Percentiles rank a stretch among this genome's conserved stretches.
phyloP scores from a whole-genome alignment of 1,140 invertebrate genomes.

The Habropoda laboriosa region DNA sequence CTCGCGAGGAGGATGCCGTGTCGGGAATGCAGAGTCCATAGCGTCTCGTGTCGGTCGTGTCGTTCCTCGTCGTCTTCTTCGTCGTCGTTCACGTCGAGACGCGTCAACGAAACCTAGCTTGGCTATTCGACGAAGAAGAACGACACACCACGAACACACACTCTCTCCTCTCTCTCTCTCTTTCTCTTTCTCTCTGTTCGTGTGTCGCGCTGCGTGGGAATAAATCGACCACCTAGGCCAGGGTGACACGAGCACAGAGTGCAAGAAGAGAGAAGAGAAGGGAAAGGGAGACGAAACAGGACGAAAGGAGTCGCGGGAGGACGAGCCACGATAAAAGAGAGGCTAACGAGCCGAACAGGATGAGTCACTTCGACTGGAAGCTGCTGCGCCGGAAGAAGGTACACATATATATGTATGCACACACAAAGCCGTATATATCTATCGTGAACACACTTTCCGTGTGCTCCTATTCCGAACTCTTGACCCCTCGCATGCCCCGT shows the following conservation, averaged over 20 bases:
- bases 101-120: slow-evolving; percentile 34
- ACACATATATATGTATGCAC: too few species aligned
- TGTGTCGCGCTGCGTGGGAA: slow-evolving; percentile 47
- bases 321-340: slow-evolving; percentile 54
- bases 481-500: slow-evolving; percentile 35
- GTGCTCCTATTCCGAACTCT: slow-evolving; percentile 39
- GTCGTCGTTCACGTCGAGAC: slow-evolving; percentile 31
- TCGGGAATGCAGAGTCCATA: slow-evolving; percentile 58
- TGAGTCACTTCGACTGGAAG: slow-evolving; percentile 82
- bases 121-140: not conserved
- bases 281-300: not conserved
- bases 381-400: slow-evolving; percentile 80
- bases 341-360: slow-evolving; percentile 69
- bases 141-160: not conserved
- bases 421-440: too few species aligned
- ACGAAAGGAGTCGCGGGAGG: slow-evolving; percentile 17
- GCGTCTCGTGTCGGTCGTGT: slow-evolving; percentile 51
- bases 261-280: not conserved
- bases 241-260: slow-evolving; percentile 33
- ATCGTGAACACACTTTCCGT: slow-evolving; percentile 41
- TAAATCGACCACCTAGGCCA: slow-evolving; percentile 47
- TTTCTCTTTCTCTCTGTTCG: too few species aligned
- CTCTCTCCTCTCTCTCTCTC: not conserved
- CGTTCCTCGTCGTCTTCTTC: slow-evolving; percentile 18
- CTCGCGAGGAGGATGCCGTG: slow-evolving; percentile 55